Base-by-base conservation (phyloP, 2,888 invertebrate genomes). In the Chouioia cunea region DNA sequence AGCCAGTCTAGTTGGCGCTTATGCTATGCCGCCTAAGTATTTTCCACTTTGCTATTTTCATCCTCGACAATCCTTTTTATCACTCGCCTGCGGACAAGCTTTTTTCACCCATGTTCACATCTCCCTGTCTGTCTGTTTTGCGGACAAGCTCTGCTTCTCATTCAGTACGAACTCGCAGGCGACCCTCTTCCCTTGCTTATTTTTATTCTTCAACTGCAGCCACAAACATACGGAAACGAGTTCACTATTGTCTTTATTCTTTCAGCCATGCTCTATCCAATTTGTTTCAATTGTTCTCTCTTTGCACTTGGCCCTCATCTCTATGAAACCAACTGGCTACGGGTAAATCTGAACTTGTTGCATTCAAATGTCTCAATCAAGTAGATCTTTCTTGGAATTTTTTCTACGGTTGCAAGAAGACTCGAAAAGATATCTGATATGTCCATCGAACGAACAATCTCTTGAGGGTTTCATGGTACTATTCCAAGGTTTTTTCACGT, bases 41-140 rank as follows among this genome's bases (percentile, higher is more conserved):
- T 60, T 67, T 36, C 67, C 60, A 54, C 18, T 46, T 23, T 16
- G 12, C 52, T 14, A 54, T 60, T 59, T 20, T 59, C 53, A 46
- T 66, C 53, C 67, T 46, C 47, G 53, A 36, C 54, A 60, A 67
- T 60, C 54, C 48, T 60, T 60, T 67, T 54, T 67, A 60, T 67
- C 67, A 60, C 67, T 60, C 54, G 54, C 22, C 43, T 14, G 46
- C 43, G 48, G 47, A 46, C 36, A 20, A 20, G 18, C 36, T 57
- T 65, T 57, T 65, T 56, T 23, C n/a, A n/a, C n/a, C n/a, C n/a
- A n/a, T 43, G 1, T 36, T 6, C 6, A 1, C 36, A 36, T 36
- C 43, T 43, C 47, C 58, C 52, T 36, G 36, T 36, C 36, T 10
- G 36, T 12, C 10, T 6, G 36, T 36, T 36, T 36, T 36, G 36